Base-by-base conservation (phyloP, 2,113 vertebrate genomes). In the Muntiacus reevesi region DNA sequence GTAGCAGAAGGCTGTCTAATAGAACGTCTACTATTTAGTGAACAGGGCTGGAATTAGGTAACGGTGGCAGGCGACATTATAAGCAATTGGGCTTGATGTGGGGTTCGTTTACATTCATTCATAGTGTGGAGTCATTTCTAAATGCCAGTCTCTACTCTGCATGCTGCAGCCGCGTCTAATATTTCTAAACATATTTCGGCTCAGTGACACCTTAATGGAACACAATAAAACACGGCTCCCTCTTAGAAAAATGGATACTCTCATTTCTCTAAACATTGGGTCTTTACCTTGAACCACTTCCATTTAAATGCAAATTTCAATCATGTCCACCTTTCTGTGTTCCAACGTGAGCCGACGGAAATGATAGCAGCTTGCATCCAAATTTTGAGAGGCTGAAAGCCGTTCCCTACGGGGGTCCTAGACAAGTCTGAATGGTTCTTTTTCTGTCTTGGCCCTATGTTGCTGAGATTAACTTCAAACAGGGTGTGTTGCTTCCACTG, bases 271-370 rank as follows among this genome's bases (percentile, higher is more conserved):
- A 99, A 99, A 99, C 98, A 98, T 96, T 97, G 97, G 98, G 98
- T 95, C 98, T 99, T 99, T 99, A 98, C 98, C 98, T 99, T 98
- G 98, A 98, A 98, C 98, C 98, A 98, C 98, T 99, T 99, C 98
- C 97, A 99, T 99, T 99, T 99, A 99, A 99, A 99, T 99, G 99
- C 98, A 99, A 99, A 99, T 99, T 99, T 99, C 98, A 99, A 98
- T 99, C 98, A 98, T 98, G 98, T 98, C 98, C 98, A 99, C 98
- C 97, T 98, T 98, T 98, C 98, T 98, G 97, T 98, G 97, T 98
- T 98, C 95, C 98, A 97, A 88, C 87, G n/a, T 17, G 97, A 98
- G 87, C 67, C 6, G 19, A 21, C 2, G 36, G 95, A 98, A 98
- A 98, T 98, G 97, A 94, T 92, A 98, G 94, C 97, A 98, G 98